Evolutionary conservation across 1,140 invertebrate species (phyloP), one percentile per base, ranked within the genome.

Genomic region (Zaprionus africanus): DNA sequence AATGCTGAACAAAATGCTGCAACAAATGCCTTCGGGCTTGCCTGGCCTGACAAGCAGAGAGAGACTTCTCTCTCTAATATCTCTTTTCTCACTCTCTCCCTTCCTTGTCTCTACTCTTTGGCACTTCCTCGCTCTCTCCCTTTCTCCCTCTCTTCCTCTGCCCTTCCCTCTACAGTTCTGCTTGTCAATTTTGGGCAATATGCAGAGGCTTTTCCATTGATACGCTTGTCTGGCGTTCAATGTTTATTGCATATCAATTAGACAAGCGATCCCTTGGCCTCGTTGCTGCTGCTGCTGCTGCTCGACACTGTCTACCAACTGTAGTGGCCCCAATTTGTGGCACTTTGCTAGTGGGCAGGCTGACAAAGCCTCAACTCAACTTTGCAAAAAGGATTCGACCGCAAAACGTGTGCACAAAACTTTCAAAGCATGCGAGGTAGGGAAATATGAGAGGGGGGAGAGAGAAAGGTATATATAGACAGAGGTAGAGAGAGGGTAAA

Each of bases 221-320:
- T 80, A 79, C 78, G 78, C 71, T 43, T 73, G 66, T 75, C 76
- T 69, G 53, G 9, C 73, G 70, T 54, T 65, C 83, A 83, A 88
- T 87, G 83, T 86, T 86, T 86, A 87, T 86, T 87, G 83, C 83
- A 86, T 86, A 86, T 86, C 83, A 86, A 86, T 86, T 86, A 86
- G 72, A 63, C 65, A 74, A 67, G 53, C 66, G 68, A 7, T 22
- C 54, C 28, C n/a, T 51, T 43, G 31, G 6, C 31, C 19, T 0
- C 22, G 36, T 19, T 41, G 17, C 12, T 59, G 43, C 49, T 53
- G 28, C 72, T 66, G 31, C 57, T 53, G 22, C 72, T 66, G 61
- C 24, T 62, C 31, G 9, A 34, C 9, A 34, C 31, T 34, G 31
- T 34, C 31, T 34, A 34, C 31, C 31, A 34, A 34, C 31, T 34